Evolutionary conservation across 2,113 vertebrate genomes (phyloP), one percentile per base, ranked within the genome.

Genomic region (Laterallus jamaicensis): DNA sequence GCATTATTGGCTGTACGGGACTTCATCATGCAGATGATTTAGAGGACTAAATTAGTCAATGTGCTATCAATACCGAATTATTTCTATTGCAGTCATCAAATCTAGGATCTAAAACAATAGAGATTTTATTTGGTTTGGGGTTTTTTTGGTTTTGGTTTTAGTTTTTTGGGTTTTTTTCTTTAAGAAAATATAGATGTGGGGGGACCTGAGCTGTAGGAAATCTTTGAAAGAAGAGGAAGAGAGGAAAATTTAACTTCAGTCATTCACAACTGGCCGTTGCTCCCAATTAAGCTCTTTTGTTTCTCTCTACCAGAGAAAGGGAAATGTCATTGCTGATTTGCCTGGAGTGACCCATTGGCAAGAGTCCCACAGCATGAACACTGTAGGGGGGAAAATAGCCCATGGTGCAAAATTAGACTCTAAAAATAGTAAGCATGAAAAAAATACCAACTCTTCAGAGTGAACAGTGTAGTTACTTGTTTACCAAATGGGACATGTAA

Each of bases 401-500:
- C 39, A 79, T 18, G 40, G 24, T 81, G 58, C 22, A 88, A 92
- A 91, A 83, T 54, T 56, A 3, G 2, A 21, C 39, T 67, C 19
- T 71, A 58, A 94, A 82, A 82, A 55, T 15, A 89, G 69, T 58
- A 82, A 62, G 11, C 19, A 66, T 40, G 19, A 58, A 82, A 47
- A 47, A 60, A 76, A 56, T 62, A 76, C 50, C 86, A 79, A 92
- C 74, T 91, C 73, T 92, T 94, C 31, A 16, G 66, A 68, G 73
- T 29, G 37, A 54, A 26, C 15, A 58, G 10, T 32, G 17, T 47
- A 15, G 42, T 64, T 82, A 9, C 14, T 82, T 89, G 80, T 92
- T 95, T 86, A 96, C 95, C 97, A 98, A 98, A 98, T 94, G 97
- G 97, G 91, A 97, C 5, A 15, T 93, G 93, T 98, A 98, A 98